Evolutionary conservation across 2,113 vertebrate genomes (phyloP).

Genomic region (Notarius lentiginosus): DNA sequence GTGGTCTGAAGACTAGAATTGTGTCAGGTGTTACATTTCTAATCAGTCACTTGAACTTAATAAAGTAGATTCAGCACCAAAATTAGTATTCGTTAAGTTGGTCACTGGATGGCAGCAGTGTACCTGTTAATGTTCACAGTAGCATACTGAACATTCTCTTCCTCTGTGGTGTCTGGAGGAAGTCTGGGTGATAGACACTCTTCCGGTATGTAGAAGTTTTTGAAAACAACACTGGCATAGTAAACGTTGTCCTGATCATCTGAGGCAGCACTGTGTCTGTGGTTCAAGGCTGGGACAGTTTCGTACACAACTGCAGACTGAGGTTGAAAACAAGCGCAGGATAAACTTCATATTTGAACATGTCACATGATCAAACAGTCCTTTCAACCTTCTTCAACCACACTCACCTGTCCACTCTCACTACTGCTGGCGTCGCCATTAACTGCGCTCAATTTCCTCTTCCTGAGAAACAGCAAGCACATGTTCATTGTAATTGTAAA

Average conservation of each 20-base stretch:
- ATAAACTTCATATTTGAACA: not conserved
- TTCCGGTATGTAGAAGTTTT: not conserved
- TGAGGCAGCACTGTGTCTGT: not conserved
- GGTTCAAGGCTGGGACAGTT: not conserved
- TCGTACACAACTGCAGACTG: not conserved
- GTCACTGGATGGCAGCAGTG: not conserved
- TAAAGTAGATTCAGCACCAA: not conserved
- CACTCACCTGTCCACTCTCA: slow-evolving; percentile 17
- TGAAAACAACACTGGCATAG: slow-evolving; percentile 5
- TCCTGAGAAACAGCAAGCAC: not conserved
- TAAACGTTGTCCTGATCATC: not conserved
- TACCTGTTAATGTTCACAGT: slow-evolving; percentile 6
- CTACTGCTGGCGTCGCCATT: not conserved
- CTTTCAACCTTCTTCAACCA: no score
- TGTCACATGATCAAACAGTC: slow-evolving; percentile 11
- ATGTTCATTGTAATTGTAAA: not conserved
- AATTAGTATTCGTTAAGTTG: not conserved
- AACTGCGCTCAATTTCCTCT: not conserved
- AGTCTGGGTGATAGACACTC: not conserved
- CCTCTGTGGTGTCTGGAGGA: not conserved
- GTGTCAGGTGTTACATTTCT: not conserved
- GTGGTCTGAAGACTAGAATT: no score
- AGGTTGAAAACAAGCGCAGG: not conserved
- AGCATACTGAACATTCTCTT: slow-evolving; percentile 35
- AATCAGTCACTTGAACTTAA: not conserved